Evolutionary conservation across 1,140 invertebrate genomes (phyloP).

Genomic region (Solenopsis invicta): DNA sequence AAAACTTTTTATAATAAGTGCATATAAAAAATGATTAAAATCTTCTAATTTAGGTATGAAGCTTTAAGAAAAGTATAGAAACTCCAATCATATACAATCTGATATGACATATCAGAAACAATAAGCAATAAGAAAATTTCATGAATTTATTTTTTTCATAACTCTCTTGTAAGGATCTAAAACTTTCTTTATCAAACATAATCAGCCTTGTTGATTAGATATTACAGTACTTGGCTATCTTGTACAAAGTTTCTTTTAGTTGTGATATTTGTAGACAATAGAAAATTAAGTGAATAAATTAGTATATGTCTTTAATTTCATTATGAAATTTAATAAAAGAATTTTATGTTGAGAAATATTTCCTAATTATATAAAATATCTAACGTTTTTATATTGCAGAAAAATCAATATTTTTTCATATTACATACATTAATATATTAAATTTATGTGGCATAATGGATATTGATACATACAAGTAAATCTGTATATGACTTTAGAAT

Average conservation of each 20-base stretch:
- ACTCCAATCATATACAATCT: conserved; percentile 91
- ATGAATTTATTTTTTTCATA: background rate
- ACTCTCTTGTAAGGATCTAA: background rate
- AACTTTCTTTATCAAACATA: background rate
- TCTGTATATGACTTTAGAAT: conserved; percentile 88
- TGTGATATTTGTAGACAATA: background rate
- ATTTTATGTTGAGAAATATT: background rate
- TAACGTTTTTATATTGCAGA: background rate
- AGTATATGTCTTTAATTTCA: background rate
- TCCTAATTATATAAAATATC: conserved; percentile 13
- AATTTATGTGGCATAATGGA: background rate
- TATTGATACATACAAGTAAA: conserved; percentile 1
- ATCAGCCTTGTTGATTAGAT: background rate
- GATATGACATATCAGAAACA: conserved; percentile 99
- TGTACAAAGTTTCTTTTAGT: background rate
- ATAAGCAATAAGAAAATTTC: conserved; percentile 89
- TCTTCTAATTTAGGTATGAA: too few species aligned
- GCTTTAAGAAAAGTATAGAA: too few species aligned
- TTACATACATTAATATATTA: background rate
- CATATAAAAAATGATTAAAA: too few species aligned
- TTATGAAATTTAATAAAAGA: background rate
- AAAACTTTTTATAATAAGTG: too few species aligned
- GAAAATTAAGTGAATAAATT: background rate
- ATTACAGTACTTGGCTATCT: background rate
- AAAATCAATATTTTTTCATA: background rate